Base-by-base conservation (phyloP, 2,113 vertebrate species). In the Athene cunicularia region DNA sequence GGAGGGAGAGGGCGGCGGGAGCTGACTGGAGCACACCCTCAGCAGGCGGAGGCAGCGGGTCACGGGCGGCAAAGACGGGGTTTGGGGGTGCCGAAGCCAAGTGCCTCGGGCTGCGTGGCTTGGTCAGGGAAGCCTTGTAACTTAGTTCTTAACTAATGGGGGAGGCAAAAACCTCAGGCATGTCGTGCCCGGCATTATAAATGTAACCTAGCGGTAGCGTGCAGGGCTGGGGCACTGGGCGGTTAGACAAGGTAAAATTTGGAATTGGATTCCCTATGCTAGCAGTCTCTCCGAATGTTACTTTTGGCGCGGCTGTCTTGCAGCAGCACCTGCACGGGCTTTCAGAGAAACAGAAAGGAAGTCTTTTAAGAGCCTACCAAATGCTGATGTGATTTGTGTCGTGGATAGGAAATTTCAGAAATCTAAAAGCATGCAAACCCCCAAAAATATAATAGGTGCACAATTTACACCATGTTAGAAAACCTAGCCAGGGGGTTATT, bases 141-240 rank as follows among this genome's bases (percentile, higher is more conserved):
- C 19, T 4, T 6, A 6, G n/a, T 4, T 12, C 52, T 27, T 13
- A 2, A 2, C 19, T 7, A 33, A 0, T 1, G 19, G 12, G 32
- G 12, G 12, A 5, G 5, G 11, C 12, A 10, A 4, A 14, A 7
- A 35, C 5, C 26, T 5, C 8, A 1, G 8, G 9, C 5, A 3
- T 4, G 0, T 12, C 24, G 2, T 43, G 41, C 6, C 13, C 1
- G n/a, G 47, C 11, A 0, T 12, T 17, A 0, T 5, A 10, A 30
- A 2, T 1, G 33, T 7, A 8, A 18, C 27, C 5, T 45, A 1
- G 70, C 15, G 28, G 13, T 8, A 1, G 26, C 2, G 35, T 5
- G 83, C 77, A 2, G 30, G 3, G 8, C 19, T 21, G 45, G 20
- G 45, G 45, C 19, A 43, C 16, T 1, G 49, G 3, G 87, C 26